Conservation (phyloP, 2,797 vertebrate genomes). For the Xiphophorus birchmanni region DNA sequence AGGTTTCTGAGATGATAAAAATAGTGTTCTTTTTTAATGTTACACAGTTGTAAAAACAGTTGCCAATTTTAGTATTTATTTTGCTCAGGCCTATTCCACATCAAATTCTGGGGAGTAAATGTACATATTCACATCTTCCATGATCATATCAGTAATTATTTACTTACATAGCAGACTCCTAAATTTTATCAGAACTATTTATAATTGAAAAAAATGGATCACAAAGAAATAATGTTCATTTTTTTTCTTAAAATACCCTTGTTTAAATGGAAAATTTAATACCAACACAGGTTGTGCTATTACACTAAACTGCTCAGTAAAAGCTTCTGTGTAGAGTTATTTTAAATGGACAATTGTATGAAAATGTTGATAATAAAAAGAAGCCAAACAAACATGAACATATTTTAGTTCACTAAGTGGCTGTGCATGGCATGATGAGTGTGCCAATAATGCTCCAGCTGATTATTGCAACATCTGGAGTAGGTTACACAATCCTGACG, state of each 20-base stretch:
- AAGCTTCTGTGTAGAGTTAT: background rate
- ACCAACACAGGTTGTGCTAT: constrained; percentile 14
- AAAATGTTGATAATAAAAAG: background rate
- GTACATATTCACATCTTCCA: background rate
- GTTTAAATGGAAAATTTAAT: constrained; percentile 28
- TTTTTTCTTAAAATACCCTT: constrained; percentile 21
- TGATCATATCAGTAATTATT: background rate
- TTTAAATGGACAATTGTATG: constrained; percentile 6
- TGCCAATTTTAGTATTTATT: background rate
- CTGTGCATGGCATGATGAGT: constrained; percentile 46
- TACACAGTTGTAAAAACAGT: background rate
- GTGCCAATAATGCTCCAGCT: constrained; percentile 59
- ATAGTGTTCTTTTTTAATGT: background rate
- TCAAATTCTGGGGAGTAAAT: background rate
- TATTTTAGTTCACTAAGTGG: constrained; percentile 42
- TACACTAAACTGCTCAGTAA: constrained; percentile 7
- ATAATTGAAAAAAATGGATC: constrained; percentile 18
- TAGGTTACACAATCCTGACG: constrained; percentile 58
- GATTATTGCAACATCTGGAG: constrained; percentile 69
- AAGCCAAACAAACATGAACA: constrained; percentile 3
- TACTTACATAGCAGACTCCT: constrained; percentile 25
- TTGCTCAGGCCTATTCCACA: background rate
- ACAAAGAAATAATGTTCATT: constrained; percentile 5
- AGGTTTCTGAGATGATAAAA: background rate
- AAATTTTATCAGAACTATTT: constrained; percentile 19